phyloP scores from a whole-genome alignment of 2,113 vertebrate genomes.

The Piaya cayana region DNA sequence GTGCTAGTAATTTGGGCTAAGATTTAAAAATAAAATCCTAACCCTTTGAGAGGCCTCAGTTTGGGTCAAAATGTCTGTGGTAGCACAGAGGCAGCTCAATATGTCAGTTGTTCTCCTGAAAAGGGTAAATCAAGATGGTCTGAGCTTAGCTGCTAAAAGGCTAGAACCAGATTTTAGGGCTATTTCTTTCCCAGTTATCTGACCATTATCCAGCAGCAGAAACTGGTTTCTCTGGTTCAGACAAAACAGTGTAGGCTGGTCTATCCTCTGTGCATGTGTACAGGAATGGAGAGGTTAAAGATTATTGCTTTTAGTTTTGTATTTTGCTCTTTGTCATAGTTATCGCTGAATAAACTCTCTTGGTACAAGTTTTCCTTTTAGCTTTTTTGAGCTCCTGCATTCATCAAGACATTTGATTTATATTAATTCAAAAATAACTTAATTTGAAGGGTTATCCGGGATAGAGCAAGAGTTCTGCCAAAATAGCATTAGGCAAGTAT shows the following conservation, averaged over 20 bases:
- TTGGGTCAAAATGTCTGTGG: not conserved
- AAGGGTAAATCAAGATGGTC: not conserved
- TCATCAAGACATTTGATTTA: conserved; percentile 10
- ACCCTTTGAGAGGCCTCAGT: not conserved
- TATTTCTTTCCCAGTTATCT: not conserved
- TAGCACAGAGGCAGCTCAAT: not conserved
- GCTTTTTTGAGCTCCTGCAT: not conserved
- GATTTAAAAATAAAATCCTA: not conserved
- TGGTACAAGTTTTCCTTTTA: not conserved
- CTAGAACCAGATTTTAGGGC: not conserved
- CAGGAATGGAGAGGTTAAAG: not conserved
- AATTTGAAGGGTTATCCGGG: not conserved
- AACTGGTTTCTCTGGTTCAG: not conserved
- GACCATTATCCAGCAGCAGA: not conserved
- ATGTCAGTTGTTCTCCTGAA: not conserved
- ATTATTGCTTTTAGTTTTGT: not conserved
- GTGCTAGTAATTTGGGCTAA: not conserved
- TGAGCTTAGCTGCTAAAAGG: not conserved
- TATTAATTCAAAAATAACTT: not conserved
- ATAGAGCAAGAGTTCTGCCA: not conserved
- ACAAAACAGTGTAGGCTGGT: not conserved
- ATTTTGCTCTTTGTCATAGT: not conserved
- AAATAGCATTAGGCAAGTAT: conserved; percentile 6
- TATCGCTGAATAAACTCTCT: not conserved
- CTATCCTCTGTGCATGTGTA: not conserved